Conservation (phyloP, 1,140 invertebrate species). For the Aricia agestis region DNA sequence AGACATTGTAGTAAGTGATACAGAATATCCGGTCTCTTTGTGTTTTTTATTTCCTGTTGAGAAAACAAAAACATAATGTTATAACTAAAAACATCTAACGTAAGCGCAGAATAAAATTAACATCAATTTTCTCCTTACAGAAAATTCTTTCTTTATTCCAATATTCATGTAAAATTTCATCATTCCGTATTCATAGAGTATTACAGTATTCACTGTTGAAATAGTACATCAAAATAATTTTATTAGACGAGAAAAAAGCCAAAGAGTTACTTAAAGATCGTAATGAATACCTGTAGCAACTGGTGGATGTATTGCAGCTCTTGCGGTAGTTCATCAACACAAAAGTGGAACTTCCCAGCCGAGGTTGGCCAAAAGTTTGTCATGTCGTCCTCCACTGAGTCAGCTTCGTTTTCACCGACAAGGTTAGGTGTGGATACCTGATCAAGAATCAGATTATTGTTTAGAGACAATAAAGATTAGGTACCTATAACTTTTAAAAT, state of each 20-base stretch:
- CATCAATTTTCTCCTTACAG: too few species aligned
- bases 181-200: too few species aligned
- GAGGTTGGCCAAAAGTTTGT: conserved; percentile 94
- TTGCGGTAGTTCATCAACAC: conserved; percentile 92
- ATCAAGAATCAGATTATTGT: not conserved
- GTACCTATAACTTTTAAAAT: too few species aligned
- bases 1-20: conserved; percentile 96
- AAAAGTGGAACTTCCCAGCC: conserved; percentile 93
- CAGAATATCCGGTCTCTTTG: conserved; percentile 93
- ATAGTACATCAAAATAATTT: too few species aligned
- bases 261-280: too few species aligned
- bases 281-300: conserved; percentile 86
- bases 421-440: conserved; percentile 81
- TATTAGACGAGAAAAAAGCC: too few species aligned
- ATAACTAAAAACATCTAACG: too few species aligned
- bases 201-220: too few species aligned
- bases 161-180: too few species aligned
- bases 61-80: not conserved
- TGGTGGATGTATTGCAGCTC: conserved; percentile 95
- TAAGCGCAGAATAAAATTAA: too few species aligned
- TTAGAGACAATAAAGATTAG: too few species aligned
- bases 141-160: too few species aligned
- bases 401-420: conserved; percentile 83
- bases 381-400: conserved; percentile 83
- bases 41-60: conserved; percentile 85